A percentile compares a stretch with the other conserved stretches of the same genome.
phyloP scores from a whole-genome alignment of 2,888 invertebrate species.

The Gibbula magus region DNA sequence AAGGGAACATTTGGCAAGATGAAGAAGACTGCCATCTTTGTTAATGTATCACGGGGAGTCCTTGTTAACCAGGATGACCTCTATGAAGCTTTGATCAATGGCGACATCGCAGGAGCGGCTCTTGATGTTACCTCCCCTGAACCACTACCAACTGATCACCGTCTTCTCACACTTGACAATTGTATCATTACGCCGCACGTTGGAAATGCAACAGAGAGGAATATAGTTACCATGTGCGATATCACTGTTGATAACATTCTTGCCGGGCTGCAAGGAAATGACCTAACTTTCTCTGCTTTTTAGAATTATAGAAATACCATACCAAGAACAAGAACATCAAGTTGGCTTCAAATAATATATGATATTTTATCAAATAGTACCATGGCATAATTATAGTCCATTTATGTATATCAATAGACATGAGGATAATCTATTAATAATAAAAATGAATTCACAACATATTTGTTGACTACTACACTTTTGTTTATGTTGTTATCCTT shows the following conservation, averaged over 20 bases:
- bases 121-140: slow-evolving; percentile 94
- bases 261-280: slow-evolving; percentile 83
- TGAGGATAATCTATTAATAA: too few relatives aligned
- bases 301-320: too few relatives aligned
- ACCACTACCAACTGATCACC: slow-evolving; percentile 87
- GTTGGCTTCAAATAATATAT: too few relatives aligned
- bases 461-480: too few relatives aligned
- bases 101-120: slow-evolving; percentile 87
- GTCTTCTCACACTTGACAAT: slow-evolving; percentile 85
- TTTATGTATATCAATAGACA: too few relatives aligned
- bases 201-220: slow-evolving; percentile 87
- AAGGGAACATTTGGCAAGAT: slow-evolving; percentile 86
- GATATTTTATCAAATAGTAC: too few relatives aligned
- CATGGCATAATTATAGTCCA: too few relatives aligned
- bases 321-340: too few relatives aligned
- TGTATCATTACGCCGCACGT: slow-evolving; percentile 90
- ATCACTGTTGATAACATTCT: slow-evolving; percentile 87
- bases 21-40: slow-evolving; percentile 89
- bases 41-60: slow-evolving; percentile 86
- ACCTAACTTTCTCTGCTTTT: slow-evolving; percentile 77
- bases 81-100: slow-evolving; percentile 83
- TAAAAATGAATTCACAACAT: too few relatives aligned
- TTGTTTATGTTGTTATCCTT: too few relatives aligned
- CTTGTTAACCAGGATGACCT: slow-evolving; percentile 85
- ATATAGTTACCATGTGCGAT: slow-evolving; percentile 85